Evolutionary conservation across 2,797 vertebrate genomes (phyloP).

Genomic region (Rhinella marina): DNA sequence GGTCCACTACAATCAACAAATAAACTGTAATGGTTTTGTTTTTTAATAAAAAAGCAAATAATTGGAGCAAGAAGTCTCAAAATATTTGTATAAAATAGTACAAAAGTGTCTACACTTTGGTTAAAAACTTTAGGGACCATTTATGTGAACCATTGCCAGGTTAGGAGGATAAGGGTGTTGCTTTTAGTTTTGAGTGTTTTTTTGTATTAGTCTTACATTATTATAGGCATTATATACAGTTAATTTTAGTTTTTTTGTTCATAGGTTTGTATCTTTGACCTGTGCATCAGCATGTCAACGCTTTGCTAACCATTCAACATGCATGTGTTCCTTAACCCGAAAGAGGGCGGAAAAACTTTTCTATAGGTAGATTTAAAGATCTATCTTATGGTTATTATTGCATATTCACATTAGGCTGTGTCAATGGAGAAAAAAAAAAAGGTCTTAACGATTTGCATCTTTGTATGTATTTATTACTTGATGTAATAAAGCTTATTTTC

Average conservation of each 20-base stretch:
- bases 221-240: neutral
- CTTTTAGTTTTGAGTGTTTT: neutral
- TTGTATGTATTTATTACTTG: conserved; percentile 88
- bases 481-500: conserved; percentile 96
- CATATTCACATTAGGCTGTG: conserved; percentile 73
- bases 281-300: conserved; percentile 84
- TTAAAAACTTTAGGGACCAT: neutral
- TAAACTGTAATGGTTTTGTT: no score
- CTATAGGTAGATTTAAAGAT: conserved; percentile 53
- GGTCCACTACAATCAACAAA: no score
- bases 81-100: neutral
- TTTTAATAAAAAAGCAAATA: no score
- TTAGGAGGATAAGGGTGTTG: neutral
- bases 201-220: neutral
- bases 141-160: neutral
- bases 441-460: conserved; percentile 80
- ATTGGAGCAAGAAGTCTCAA: neutral
- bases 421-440: conserved; percentile 69
- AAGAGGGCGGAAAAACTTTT: conserved; percentile 75
- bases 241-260: neutral
- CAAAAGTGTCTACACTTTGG: no score
- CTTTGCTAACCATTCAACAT: conserved; percentile 78
- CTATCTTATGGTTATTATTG: conserved; percentile 37
- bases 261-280: conserved; percentile 62
- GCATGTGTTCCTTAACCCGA: conserved; percentile 83